Evolutionary conservation across 2,888 invertebrate genomes (phyloP).

Genomic region (Himalopsyche tibetana): DNA sequence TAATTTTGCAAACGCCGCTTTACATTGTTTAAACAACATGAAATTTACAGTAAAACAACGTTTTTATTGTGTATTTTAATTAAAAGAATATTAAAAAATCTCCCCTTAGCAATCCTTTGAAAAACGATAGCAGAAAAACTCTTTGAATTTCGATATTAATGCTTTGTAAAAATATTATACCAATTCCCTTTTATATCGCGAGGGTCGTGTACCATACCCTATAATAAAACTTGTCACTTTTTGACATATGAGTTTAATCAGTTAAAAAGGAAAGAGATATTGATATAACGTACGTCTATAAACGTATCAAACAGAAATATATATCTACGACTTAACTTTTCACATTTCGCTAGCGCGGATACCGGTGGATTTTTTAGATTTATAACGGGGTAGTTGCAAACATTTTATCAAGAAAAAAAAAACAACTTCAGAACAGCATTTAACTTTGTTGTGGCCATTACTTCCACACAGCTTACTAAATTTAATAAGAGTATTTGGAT

Average conservation of each 20-base stretch:
- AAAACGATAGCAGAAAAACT: constrained; percentile 1
- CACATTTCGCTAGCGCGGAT: constrained; percentile 53
- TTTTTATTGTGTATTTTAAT: neutral
- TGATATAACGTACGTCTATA: constrained; percentile 63
- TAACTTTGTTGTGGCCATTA: no score
- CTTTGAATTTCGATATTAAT: constrained; percentile 52
- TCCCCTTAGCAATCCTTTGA: constrained; percentile 42
- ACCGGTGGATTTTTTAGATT: constrained; percentile 62
- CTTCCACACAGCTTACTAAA: no score
- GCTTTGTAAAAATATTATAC: constrained; percentile 51
- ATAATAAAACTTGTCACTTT: constrained; percentile 65
- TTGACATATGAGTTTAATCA: constrained; percentile 66
- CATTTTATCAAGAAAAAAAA: constrained; percentile 42
- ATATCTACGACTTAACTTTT: constrained; percentile 51
- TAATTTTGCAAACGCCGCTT: no score
- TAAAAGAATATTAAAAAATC: neutral
- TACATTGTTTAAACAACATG: no score
- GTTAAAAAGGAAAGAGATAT: constrained; percentile 64
- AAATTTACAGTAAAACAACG: no score
- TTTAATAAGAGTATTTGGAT: no score
- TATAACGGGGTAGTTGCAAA: constrained; percentile 50
- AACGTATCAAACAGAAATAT: constrained; percentile 62
- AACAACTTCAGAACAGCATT: neutral
- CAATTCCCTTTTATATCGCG: constrained; percentile 39
- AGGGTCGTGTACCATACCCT: constrained; percentile 49